Percentiles rank a stretch among this genome's conserved stretches.
These are phyloP conservation scores for Phyllostomus hastatus DNA, from an alignment of 2,113 vertebrate genomes.

Conservation along the genomic window DNA sequence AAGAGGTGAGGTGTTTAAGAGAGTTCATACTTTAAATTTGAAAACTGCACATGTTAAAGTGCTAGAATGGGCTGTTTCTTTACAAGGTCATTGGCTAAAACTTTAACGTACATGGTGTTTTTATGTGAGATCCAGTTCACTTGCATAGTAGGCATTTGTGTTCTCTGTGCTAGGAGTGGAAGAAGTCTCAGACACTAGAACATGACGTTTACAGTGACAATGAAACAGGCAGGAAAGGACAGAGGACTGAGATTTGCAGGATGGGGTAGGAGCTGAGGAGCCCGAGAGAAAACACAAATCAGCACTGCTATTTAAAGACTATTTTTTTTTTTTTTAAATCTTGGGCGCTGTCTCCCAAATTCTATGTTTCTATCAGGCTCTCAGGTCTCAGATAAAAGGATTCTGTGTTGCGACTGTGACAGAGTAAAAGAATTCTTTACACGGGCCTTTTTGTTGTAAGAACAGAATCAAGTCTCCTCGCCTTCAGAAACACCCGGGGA, in stretches of 20 bases:
- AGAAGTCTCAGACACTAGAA: not conserved
- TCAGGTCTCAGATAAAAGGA: constrained; percentile 65
- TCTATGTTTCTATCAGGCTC: constrained; percentile 43
- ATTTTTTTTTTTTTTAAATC: constrained; percentile 43
- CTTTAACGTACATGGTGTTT: not conserved
- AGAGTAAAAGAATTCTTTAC: constrained; percentile 64
- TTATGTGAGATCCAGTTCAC: not conserved
- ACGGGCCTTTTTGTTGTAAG: constrained; percentile 41
- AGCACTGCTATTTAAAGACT: constrained; percentile 33
- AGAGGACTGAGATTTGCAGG: not conserved
- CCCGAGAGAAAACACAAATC: not conserved
- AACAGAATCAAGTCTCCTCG: constrained; percentile 61
- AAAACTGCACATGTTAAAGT: not conserved
- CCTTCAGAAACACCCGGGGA: constrained; percentile 44
- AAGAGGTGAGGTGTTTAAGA: not conserved
- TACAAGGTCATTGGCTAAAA: not conserved
- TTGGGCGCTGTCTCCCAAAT: constrained; percentile 50
- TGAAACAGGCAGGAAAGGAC: not conserved
- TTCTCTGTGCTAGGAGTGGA: not conserved
- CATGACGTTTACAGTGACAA: not conserved
- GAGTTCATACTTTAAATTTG: not conserved
- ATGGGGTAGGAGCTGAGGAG: not conserved
- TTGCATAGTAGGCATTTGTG: not conserved
- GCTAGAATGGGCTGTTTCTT: not conserved
- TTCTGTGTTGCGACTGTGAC: constrained; percentile 57